Conservation (phyloP, 2,113 vertebrate genomes). For the Dolichallabes microphthalmus region DNA sequence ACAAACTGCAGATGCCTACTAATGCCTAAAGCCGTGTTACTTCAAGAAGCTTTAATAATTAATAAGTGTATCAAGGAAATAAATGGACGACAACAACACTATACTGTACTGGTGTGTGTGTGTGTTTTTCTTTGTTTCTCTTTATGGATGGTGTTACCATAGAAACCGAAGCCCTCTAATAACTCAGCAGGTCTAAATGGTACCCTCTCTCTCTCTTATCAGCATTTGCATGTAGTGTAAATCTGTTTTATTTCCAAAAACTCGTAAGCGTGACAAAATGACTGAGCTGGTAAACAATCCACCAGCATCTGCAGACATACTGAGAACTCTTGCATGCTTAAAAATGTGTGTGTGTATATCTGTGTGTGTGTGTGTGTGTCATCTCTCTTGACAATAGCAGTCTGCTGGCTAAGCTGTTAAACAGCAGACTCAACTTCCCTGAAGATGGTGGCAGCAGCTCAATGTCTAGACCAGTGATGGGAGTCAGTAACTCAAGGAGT, state of each 20-base stretch:
- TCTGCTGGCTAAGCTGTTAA: neutral
- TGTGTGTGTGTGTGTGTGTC: neutral
- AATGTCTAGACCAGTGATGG: neutral
- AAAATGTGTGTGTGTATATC: neutral
- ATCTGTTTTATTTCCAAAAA: slow-evolving; percentile 1
- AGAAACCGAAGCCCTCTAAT: slow-evolving; percentile 44
- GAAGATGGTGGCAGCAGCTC: neutral
- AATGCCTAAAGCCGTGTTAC: slow-evolving; percentile 8
- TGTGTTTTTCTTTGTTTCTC: slow-evolving; percentile 29
- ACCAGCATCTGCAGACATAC: neutral
- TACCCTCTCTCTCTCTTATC: neutral
- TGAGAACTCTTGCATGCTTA: neutral
- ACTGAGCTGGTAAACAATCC: slow-evolving; percentile 6
- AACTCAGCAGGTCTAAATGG: slow-evolving; percentile 40
- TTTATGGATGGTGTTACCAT: slow-evolving; percentile 43
- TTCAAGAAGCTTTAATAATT: slow-evolving; percentile 48
- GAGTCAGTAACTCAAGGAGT: no score
- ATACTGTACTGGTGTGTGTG: neutral
- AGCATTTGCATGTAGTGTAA: neutral
- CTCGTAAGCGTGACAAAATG: neutral
- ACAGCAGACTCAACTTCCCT: neutral
- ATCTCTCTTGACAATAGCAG: neutral
- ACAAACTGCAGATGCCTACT: neutral
- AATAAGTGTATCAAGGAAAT: slow-evolving; percentile 34
- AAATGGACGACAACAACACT: neutral